A percentile compares a stretch with the other conserved stretches of the same genome.
Evolutionary conservation across 2,888 invertebrate species (phyloP).

Genomic region (Gnatocerus cornutus): DNA sequence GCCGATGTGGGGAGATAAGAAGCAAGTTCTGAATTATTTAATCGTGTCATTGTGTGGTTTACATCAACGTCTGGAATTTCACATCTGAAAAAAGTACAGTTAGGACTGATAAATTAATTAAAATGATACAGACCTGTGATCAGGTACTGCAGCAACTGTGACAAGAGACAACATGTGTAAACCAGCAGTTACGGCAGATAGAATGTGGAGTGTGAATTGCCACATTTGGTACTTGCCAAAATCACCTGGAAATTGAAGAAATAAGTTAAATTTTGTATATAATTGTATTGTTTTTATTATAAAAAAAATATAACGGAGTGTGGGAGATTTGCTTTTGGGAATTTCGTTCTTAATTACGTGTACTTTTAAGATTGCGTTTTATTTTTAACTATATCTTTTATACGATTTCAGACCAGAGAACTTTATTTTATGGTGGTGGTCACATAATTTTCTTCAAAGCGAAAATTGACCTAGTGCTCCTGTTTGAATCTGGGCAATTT

Average conservation of each 20-base stretch:
- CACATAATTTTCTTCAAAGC: no score
- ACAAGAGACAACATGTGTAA: constrained; percentile 87
- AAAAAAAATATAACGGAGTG: no score
- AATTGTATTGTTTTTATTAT: no score
- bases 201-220: constrained; percentile 84
- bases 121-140: constrained; percentile 73
- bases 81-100: constrained; percentile 71
- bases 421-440: no score
- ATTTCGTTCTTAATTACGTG: no score
- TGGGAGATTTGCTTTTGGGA: no score
- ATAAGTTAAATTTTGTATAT: neutral
- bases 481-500: no score
- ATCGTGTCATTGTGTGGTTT: constrained; percentile 69
- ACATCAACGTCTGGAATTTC: constrained; percentile 75
- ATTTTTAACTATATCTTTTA: no score
- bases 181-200: constrained; percentile 86
- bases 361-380: no score
- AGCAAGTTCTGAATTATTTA: constrained; percentile 73
- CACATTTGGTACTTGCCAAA: constrained; percentile 87
- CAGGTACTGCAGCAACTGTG: constrained; percentile 87
- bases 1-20: constrained; percentile 74
- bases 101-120: neutral
- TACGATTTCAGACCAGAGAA: no score
- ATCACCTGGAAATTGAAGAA: constrained; percentile 74
- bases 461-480: no score